Evolutionary conservation across 2,888 invertebrate genomes (phyloP), one percentile per base, ranked within the genome.

Genomic region (Cosmia trapezina): DNA sequence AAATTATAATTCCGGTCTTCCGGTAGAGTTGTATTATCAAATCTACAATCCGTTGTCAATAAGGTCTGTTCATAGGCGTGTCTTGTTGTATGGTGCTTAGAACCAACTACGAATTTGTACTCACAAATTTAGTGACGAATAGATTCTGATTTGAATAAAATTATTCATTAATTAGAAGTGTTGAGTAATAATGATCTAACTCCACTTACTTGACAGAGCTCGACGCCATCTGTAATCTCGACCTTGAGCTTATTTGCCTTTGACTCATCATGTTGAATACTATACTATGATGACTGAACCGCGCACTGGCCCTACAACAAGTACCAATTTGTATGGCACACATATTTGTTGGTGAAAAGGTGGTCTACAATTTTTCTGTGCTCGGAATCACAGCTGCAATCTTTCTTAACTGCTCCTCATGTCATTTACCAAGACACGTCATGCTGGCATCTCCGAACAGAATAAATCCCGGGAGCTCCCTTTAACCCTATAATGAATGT

Each of bases 181-280:
- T 64, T 73, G 49, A 66, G 54, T 68, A 62, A 62, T 53, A 51
- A 73, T 54, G 33, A 65, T 62, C n/a, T 54, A 59, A 69, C n/a
- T 49, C 66, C 51, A 60, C 75, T 70, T 43, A 70, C 49, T 60
- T 19, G 12, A 6, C 43, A 12, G 28, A 41, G 11, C 6, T 12
- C 6, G 33, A 22, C 22, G 11, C 41, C 41, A 33, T 69, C 61
- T 73, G 28, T 43, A 22, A 45, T 63, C 62, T 56, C 43, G 51
- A 17, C n/a, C n/a, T 51, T 28, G 37, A 41, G 8, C 41, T 41
- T 41, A 28, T 64, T 63, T 72, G 33, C 45, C 37, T 6, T 37
- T 33, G 54, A 51, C 33, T 41, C 14, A 45, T 54, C 47, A 7
- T 57, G 11, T 14, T 19, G 33, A 59, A 17, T 14, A 43, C 17